These are phyloP conservation scores for Diachrysia chrysitis DNA, from an alignment of 2,888 invertebrate genomes.

Conservation along the genomic window DNA sequence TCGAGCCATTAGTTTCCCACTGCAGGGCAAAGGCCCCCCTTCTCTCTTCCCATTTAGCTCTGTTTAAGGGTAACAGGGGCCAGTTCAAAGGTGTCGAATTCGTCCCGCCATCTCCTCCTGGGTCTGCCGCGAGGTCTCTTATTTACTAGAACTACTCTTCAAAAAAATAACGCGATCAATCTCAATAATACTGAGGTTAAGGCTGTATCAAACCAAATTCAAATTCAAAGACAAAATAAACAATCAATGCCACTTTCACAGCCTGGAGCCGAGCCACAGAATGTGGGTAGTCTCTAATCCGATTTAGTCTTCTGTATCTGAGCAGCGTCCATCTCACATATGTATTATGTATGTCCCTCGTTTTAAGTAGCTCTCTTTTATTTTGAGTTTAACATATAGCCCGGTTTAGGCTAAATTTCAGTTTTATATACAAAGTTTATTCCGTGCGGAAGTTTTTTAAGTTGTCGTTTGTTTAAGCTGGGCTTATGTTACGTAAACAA, in stretches of 20 bases:
- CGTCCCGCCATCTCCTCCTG: too few species aligned
- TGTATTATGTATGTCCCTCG: constrained; percentile 40
- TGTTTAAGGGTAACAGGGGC: too few species aligned
- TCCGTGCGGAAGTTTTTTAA: background rate
- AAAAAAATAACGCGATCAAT: too few species aligned
- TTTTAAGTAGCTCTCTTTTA: constrained; percentile 29
- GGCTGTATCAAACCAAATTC: too few species aligned
- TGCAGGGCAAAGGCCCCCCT: too few species aligned
- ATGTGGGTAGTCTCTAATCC: constrained; percentile 47
- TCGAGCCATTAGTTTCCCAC: too few species aligned
- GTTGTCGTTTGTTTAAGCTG: constrained; percentile 2
- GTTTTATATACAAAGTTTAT: background rate
- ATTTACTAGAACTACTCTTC: too few species aligned
- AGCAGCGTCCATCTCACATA: constrained; percentile 10
- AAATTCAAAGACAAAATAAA: constrained; percentile 14
- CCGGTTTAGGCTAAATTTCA: background rate
- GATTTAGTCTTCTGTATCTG: constrained; percentile 36
- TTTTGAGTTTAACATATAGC: constrained; percentile 12
- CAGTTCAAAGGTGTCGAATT: too few species aligned
- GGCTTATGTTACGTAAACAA: background rate
- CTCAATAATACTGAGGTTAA: too few species aligned
- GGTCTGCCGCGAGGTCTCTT: too few species aligned
- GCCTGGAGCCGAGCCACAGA: constrained; percentile 6
- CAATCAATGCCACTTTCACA: constrained; percentile 31
- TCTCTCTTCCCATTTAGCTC: too few species aligned